Base-by-base conservation (phyloP, 2,797 vertebrate genomes). In the Dendrocincla tyrannina region DNA sequence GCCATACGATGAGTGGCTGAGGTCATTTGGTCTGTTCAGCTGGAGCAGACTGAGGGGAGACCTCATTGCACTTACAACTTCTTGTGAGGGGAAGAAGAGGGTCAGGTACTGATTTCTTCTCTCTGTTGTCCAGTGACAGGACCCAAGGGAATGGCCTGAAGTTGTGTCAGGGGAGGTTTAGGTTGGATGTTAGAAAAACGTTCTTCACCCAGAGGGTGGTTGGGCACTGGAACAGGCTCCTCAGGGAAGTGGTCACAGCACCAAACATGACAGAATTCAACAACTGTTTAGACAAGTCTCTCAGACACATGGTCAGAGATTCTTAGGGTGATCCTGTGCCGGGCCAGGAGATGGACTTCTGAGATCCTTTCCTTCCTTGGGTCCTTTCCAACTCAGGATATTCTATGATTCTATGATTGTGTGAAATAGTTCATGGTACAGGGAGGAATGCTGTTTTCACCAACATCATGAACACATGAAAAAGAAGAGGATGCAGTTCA, bases 1-100 rank as follows among this genome's bases (percentile, higher is more conserved):
- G 42, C 44, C 0, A 0, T 70, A 2, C 8, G 28, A 64, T 11
- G 4, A 50, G 28, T 0, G 0, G 5, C 58, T 77, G 66, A 33
- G 30, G 12, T 52, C 46, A 14, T 25, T 59, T 35, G 30, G 6
- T 33, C 15, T 47, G 7, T 72, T 72, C 25, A 66, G 39, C 39
- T 27, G 17, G 23, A 63, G 63, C 10, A 55, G 23, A 17, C 23
- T 59, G 30, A 41, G 58, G 10, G 20, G 17, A 52, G 12, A 59
- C 20, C 25, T 89, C 59, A 24, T 0, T 41, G 33, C 39, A 64
- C 37, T 11, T 23, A 5, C 12, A 53, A 3, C 7, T 39, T 22
- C 37, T 64, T 0, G 0, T 46, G 58, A 46, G 37, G 37, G n/a
- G 7, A 52, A 39, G 44, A 15, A 30, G 30, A 64, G 30, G 18